Evolutionary conservation across 1,140 invertebrate genomes (phyloP), one percentile per base, ranked within the genome.

Genomic region (Battus philenor): DNA sequence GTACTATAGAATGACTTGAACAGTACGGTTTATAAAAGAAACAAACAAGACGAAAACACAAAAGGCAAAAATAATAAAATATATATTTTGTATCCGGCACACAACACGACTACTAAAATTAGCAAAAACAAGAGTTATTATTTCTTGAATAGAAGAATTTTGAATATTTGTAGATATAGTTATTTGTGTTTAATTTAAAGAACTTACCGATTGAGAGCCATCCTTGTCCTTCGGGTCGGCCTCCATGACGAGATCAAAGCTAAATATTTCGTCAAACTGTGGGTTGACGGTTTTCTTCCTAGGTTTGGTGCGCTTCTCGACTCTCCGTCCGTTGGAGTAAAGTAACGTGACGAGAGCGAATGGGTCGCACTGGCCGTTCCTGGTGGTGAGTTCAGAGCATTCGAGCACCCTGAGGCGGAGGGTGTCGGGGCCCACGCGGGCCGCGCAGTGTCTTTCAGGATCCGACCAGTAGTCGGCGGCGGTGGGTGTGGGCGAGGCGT

Each of bases 351-450:
- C 91, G 46, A 92, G 89, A 50, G 94, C 94, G 80, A 93, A 96
- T 1, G 95, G 94, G 88, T 97, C 95, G 88, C 95, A 97, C 62
- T 92, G 91, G 68, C 94, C 94, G 86, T 96, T 95, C 71, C 94
- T 94, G 49, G 95, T 91, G 43, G 94, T 93, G 67, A 97, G 87
- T 82, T 97, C 95, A 61, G 90, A 92, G 83, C 95, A 97, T 82
- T 96, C 94, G 50, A 93, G 87, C 29, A 97, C 89, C 52, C 91
- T 74, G 27, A 91, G 84, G 27, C 87, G 83, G 7, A 91, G 50
- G 30, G 86, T 88, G 54, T 84, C 78, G 39, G 77, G 75, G 1
- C 76, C 78, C 9, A 68, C 73, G 44, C 76, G 74, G 6, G 81
- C 78, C 4, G 78, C 64, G 54, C 73, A 85, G 54, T 85, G 81